These are phyloP conservation scores for Caenorhabditis sp. DNA, from an alignment of 2,888 invertebrate genomes.

Conservation along the genomic window DNA sequence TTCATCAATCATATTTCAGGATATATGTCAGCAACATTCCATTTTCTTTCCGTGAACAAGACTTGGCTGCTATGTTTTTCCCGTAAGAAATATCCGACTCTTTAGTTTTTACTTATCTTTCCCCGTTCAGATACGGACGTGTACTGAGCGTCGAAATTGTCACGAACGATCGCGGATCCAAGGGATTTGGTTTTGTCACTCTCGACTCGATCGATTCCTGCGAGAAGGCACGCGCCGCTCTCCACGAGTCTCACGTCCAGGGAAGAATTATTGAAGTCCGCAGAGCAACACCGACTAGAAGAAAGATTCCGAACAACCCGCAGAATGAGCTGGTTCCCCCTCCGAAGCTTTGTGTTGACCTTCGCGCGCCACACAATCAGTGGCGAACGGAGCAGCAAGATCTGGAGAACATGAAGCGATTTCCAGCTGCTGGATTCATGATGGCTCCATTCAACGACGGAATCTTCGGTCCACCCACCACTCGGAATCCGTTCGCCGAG, in stretches of 20 bases:
- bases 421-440: conserved; percentile 38
- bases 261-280: conserved; percentile 64
- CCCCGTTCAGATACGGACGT: conserved; percentile 53
- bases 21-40: conserved; percentile 68
- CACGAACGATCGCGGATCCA: conserved; percentile 63
- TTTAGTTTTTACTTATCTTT: neutral
- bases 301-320: conserved; percentile 41
- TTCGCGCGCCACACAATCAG: conserved; percentile 51
- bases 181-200: conserved; percentile 66
- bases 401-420: conserved; percentile 1
- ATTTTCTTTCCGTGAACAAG: conserved; percentile 63
- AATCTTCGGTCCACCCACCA: conserved; percentile 7
- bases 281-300: conserved; percentile 53
- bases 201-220: conserved; percentile 60
- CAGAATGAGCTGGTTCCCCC: conserved; percentile 49
- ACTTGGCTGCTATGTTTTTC: conserved; percentile 59
- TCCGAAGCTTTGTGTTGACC: conserved; percentile 54
- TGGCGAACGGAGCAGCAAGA: conserved; percentile 44
- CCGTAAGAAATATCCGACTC: no score
- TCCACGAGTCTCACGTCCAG: conserved; percentile 60
- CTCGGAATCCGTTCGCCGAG: conserved; percentile 9
- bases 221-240: conserved; percentile 53
- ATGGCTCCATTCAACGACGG: conserved; percentile 37
- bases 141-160: conserved; percentile 63
- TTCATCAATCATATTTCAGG: conserved; percentile 33